Conservation (phyloP, 2,888 invertebrate species). For the Spatulosminthurus flaviceps region DNA sequence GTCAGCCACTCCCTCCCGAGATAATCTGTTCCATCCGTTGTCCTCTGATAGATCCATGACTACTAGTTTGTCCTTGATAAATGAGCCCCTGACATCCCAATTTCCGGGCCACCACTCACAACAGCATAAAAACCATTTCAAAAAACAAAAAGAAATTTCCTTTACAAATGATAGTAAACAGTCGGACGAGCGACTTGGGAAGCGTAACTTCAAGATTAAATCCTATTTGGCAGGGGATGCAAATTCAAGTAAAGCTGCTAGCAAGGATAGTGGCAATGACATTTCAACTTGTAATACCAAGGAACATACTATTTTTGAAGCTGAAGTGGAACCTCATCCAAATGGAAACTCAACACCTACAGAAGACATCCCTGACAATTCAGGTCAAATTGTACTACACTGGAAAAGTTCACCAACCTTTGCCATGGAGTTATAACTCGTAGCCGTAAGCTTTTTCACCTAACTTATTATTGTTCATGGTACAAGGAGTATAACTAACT, state of each 20-base stretch:
- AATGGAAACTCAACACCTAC: background rate
- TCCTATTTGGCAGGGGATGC: too few relatives aligned
- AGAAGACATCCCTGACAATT: slow-evolving; percentile 2
- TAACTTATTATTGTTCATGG: background rate
- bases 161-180: background rate
- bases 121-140: background rate
- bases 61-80: slow-evolving; percentile 55
- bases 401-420: slow-evolving; percentile 44
- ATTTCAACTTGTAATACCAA: background rate
- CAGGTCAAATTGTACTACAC: slow-evolving; percentile 6
- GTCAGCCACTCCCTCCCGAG: slow-evolving; percentile 41
- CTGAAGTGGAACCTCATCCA: slow-evolving; percentile 31
- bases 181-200: background rate
- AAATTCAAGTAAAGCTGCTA: too few relatives aligned
- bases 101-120: slow-evolving; percentile 25
- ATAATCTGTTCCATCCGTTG: slow-evolving; percentile 51
- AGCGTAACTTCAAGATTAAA: background rate
- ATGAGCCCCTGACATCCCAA: slow-evolving; percentile 47
- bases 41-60: slow-evolving; percentile 55
- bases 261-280: background rate
- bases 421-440: slow-evolving; percentile 19
- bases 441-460: background rate
- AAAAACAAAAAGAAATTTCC: background rate
- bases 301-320: slow-evolving; percentile 35
- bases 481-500: too few relatives aligned